Base-by-base conservation (phyloP, 1,140 invertebrate species). In the Hyles vespertilio region DNA sequence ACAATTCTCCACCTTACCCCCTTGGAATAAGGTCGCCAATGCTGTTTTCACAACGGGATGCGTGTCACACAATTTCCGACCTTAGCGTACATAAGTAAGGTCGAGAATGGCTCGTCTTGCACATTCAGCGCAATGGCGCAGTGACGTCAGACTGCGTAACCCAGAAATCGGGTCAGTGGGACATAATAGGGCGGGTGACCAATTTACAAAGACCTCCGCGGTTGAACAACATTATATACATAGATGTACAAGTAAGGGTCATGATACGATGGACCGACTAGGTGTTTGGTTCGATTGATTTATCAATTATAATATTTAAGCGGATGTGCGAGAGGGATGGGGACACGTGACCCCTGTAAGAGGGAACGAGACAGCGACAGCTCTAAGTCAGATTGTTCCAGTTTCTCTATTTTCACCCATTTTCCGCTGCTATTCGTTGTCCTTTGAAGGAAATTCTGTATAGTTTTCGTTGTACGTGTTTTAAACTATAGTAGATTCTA, bases 81-180 rank as follows among this genome's bases (percentile, higher is more conserved):
- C 46, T n/a, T 48, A n/a, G 2, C 2, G 4, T 8, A 8, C 8
- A 40, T 1, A 2, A 1, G 8, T 40, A 40, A 5, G 36, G 36
- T 8, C 36, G 36, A 40, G 36, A 40, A 40, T 40, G 5, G 36
- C 36, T 40, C 3, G 8, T 8, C 5, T 8, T 8, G 36, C 36
- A 8, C 22, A 40, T 40, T 40, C 59, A 53, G 61, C 61, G 61
- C 61, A 63, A 56, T 63, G 61, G 57, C 50, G 66, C 49, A 59
- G 32, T 63, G 63, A 69, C 63, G 67, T 69, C 67, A 69, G 51
- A 63, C 61, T 63, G 61, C 61, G 61, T 63, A 63, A 54, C 56
- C 60, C 49, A 32, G 51, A 59, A 63, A 63, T 59, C 59, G 40
- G 61, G 61, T 63, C 61, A 63, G 57, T 63, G 57, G 61, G 58